A percentile compares a stretch with the other conserved stretches of the same genome.
Evolutionary conservation across 2,797 vertebrate genomes (phyloP).

Genomic region (Coregonus ussuriensis): DNA sequence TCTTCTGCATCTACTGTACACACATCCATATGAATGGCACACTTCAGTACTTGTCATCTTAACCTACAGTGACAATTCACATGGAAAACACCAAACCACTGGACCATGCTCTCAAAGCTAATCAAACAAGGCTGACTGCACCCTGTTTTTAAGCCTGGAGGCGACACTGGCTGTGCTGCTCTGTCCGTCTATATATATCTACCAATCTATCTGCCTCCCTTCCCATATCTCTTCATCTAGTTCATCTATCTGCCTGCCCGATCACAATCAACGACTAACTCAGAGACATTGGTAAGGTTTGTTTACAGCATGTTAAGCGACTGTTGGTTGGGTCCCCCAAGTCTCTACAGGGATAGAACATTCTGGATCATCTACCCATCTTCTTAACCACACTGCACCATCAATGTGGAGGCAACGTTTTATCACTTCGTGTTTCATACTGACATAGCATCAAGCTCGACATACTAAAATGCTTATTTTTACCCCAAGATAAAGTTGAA

Average conservation of each 20-base stretch:
- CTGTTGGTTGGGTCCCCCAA: conserved; percentile 36
- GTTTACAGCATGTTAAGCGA: conserved; percentile 38
- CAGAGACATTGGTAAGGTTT: not conserved
- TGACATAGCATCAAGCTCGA: not conserved
- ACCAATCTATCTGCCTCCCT: conserved; percentile 4
- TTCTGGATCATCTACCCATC: conserved; percentile 9
- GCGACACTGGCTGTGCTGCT: conserved; percentile 17
- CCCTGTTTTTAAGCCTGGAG: conserved; percentile 23
- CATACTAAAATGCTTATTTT: not conserved
- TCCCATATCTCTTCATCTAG: not conserved
- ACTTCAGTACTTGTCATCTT: too few species aligned
- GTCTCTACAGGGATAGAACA: conserved; percentile 28
- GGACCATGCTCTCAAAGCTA: conserved; percentile 39
- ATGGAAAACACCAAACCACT: conserved; percentile 33
- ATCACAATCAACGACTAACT: not conserved
- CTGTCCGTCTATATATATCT: not conserved
- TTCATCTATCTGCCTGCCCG: not conserved
- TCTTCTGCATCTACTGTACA: not conserved
- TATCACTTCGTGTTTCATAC: not conserved
- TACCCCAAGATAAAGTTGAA: not conserved
- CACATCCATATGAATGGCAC: too few species aligned
- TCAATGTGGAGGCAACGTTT: not conserved
- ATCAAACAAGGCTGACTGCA: conserved; percentile 41
- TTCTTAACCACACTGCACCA: conserved; percentile 19
- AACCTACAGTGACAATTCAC: conserved; percentile 22